Conservation (phyloP, 2,888 invertebrate genomes). For the Lepidocyrtoides sp. region DNA sequence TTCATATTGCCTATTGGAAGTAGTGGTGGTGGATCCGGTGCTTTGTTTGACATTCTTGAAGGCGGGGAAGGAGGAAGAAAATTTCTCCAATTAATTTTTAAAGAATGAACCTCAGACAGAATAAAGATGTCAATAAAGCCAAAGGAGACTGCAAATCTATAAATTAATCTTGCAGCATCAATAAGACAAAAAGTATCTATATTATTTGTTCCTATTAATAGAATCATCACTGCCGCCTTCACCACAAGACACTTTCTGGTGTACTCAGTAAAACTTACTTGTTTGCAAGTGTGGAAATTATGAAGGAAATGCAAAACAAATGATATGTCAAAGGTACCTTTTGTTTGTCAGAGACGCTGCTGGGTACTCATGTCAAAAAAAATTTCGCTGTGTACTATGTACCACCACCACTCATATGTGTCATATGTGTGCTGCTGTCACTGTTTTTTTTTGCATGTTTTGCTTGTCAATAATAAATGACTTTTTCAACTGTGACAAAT, state of each 20-base stretch:
- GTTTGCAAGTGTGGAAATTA: neutral
- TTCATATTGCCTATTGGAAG: neutral
- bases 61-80: neutral
- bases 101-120: conserved; percentile 15
- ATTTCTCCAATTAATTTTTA: conserved; percentile 46
- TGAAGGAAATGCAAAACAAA: neutral
- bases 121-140: conserved; percentile 47
- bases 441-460: too few relatives aligned
- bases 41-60: too few relatives aligned
- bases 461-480: neutral
- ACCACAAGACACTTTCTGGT: conserved; percentile 13
- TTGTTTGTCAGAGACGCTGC: neutral
- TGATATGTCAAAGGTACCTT: neutral
- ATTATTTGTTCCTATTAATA: neutral
- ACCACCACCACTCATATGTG: neutral
- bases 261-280: neutral
- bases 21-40: neutral
- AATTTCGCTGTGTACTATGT: neutral
- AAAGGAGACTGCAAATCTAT: conserved; percentile 11
- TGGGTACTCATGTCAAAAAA: neutral
- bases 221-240: neutral
- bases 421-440: neutral
- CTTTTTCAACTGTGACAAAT: conserved; percentile 23
- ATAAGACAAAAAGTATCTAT: too few relatives aligned
- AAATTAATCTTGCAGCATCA: conserved; percentile 5